Evolutionary conservation across 2,113 vertebrate genomes (phyloP).

Genomic region (Larimichthys polyactis): DNA sequence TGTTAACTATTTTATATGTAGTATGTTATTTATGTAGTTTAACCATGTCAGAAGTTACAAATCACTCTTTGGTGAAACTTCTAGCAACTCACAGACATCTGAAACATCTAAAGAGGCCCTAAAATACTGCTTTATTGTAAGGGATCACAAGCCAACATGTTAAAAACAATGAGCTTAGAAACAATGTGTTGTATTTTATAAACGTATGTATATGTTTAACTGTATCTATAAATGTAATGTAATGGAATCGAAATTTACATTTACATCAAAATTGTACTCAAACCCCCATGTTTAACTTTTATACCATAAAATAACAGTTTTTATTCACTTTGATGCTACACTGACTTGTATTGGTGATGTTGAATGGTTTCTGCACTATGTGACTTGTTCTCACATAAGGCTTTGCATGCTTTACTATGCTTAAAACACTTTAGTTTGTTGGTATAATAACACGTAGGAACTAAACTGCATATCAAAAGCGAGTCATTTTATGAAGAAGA

Average conservation of each 20-base stretch:
- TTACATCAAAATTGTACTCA: neutral
- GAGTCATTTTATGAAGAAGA: neutral
- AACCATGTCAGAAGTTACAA: neutral
- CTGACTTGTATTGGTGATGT: too few species aligned
- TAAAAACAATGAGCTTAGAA: too few species aligned
- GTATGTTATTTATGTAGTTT: neutral
- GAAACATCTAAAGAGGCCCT: too few species aligned
- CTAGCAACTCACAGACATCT: too few species aligned
- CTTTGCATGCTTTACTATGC: neutral
- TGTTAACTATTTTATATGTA: too few species aligned
- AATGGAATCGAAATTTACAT: neutral
- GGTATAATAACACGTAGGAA: neutral
- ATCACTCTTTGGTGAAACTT: too few species aligned
- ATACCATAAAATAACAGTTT: too few species aligned
- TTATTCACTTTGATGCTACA: too few species aligned
- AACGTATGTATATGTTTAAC: neutral
- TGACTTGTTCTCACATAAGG: too few species aligned
- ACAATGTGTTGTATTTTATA: neutral
- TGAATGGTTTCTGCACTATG: too few species aligned
- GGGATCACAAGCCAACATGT: neutral
- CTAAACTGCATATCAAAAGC: neutral
- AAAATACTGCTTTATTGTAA: too few species aligned
- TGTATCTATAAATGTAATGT: neutral
- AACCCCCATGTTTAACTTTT: too few species aligned
- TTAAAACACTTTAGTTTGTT: neutral